These are phyloP conservation scores for Lamellibrachia satsuma DNA, from an alignment of 2,888 invertebrate species.

Conservation along the genomic window DNA sequence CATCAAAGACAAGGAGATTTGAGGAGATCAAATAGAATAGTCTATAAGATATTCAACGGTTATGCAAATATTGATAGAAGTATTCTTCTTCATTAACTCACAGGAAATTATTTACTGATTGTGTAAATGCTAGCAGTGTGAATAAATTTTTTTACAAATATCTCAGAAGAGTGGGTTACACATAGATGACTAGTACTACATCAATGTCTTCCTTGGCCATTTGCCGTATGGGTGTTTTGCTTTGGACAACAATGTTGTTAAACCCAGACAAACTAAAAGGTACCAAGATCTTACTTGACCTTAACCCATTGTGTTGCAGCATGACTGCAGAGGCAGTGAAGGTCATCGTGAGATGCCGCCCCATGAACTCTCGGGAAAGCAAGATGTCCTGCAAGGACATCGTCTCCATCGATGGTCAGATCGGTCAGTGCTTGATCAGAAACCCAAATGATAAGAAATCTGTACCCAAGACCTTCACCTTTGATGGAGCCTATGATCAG, in stretches of 20 bases:
- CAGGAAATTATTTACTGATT: too few species aligned
- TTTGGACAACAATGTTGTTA: neutral
- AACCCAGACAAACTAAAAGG: neutral
- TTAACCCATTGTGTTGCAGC: neutral
- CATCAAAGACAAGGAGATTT: too few species aligned
- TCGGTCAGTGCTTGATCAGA: constrained; percentile 71
- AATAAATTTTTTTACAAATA: too few species aligned
- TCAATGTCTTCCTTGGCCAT: too few species aligned
- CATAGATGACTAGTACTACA: too few species aligned
- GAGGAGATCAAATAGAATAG: too few species aligned
- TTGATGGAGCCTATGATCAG: constrained; percentile 84
- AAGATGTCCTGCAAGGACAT: constrained; percentile 74
- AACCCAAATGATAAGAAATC: constrained; percentile 59
- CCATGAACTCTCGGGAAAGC: constrained; percentile 81
- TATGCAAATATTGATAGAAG: too few species aligned
- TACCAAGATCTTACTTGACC: neutral
- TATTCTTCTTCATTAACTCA: too few species aligned
- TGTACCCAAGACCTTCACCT: constrained; percentile 72
- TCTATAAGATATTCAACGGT: too few species aligned
- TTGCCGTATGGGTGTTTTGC: too few species aligned
- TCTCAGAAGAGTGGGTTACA: too few species aligned
- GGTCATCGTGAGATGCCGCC: constrained; percentile 86
- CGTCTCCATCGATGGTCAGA: constrained; percentile 67
- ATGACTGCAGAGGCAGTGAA: constrained; percentile 75
- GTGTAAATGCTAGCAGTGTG: too few species aligned